Conservation (phyloP, 1,140 invertebrate genomes). For the Drosophila rhopaloa region DNA sequence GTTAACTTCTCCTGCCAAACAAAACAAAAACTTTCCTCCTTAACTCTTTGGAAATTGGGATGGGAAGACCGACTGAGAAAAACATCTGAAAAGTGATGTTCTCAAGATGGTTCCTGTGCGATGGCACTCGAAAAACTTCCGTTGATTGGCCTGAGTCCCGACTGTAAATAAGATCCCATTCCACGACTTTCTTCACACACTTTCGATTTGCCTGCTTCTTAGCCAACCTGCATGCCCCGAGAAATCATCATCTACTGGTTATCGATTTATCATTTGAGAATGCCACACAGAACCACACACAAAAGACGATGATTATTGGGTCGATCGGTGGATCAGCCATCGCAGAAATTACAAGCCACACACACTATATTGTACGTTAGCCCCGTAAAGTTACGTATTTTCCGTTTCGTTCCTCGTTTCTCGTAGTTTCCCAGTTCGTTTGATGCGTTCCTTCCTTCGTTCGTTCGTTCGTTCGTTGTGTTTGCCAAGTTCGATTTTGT, state of each 20-base stretch:
- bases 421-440: constrained; percentile 68
- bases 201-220: constrained; percentile 30
- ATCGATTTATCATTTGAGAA: constrained; percentile 37
- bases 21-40: constrained; percentile 48
- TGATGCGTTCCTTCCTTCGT: constrained; percentile 60
- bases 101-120: constrained; percentile 20
- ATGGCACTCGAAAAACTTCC: constrained; percentile 23
- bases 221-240: constrained; percentile 22
- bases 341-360: constrained; percentile 3
- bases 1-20: constrained; percentile 26
- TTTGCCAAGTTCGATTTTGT: constrained; percentile 61
- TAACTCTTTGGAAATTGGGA: constrained; percentile 49
- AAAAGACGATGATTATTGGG: constrained; percentile 11
- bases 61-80: constrained; percentile 36
- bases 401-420: constrained; percentile 50
- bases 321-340: constrained; percentile 14
- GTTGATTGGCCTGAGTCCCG: constrained; percentile 33
- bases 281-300: constrained; percentile 9
- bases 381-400: constrained; percentile 30
- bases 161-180: constrained; percentile 13
- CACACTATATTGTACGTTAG: constrained; percentile 7
- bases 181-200: not conserved
- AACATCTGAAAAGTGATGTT: constrained; percentile 19
- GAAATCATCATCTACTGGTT: constrained; percentile 11
- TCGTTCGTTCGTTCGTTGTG: constrained; percentile 64